Evolutionary conservation across 2,888 invertebrate genomes (phyloP), one percentile per base, ranked within the genome.

Genomic region (Perizoma affinitatum): DNA sequence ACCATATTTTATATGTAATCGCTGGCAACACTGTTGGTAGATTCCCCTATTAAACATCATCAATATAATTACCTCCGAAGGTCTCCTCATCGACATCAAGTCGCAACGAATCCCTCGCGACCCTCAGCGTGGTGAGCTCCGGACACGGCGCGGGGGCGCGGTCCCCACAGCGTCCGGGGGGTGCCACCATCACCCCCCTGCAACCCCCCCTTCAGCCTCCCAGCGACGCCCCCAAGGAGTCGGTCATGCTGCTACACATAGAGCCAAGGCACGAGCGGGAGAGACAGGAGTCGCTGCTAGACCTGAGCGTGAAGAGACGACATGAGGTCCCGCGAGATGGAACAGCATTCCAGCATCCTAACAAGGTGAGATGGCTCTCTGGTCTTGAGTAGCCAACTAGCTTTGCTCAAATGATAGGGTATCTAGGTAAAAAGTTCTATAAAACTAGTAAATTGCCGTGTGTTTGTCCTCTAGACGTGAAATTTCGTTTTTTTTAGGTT

Each of bases 41-140:
- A 22, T 3, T 22, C 3, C 22, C 22, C 3, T 22, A 2, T 1
- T 2, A 22, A 22, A 22, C 22, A 22, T 22, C 22, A 22, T 22
- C 1, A 22, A 22, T 22, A 22, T 22, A 22, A 22, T 4, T 38
- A 1, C 0, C 10, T 51, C 9, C 10, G 8, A 8, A 46, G 59
- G 80, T 81, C 40, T 66, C 79, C 0, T 74, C 81, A 5, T 74
- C 82, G n/a, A 74, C 78, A 10, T 74, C 75, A 35, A 73, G 73
- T 40, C 80, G 88, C 54, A 78, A 84, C 60, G 94, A 93, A 65
- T 82, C 89, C 48, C 86, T 96, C 50, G 96, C 96, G 0, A 96
- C 96, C 0, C 84, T 96, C 1, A 95, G 95, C 36, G 95, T 96
- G 50, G 96, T 96, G 42, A 93, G 90, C 76, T 87, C 93, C 6